Evolutionary conservation across 2,113 vertebrate species (phyloP), one percentile per base, ranked within the genome.

Genomic region (Scalopus aquaticus): DNA sequence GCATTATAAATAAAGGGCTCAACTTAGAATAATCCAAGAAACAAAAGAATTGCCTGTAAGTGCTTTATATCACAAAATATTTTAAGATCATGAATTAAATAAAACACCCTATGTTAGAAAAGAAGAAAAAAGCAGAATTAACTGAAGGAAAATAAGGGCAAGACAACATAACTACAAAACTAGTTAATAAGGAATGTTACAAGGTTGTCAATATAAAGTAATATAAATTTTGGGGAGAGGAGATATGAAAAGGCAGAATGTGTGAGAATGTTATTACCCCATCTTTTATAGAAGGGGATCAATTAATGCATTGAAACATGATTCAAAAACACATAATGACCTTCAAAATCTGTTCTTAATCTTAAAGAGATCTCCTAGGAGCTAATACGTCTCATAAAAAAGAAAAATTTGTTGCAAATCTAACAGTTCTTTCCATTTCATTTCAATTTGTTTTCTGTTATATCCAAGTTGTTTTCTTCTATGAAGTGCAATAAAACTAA

Each of bases 1-100:
- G 62, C 28, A 20, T 37, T 19, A 39, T 26, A 62, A 24, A 82
- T 60, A 77, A 82, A 81, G 6, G 46, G 9, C 32, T 32, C 56
- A 51, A 67, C 13, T 86, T 39, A 92, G 88, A 62, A 72, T 58
- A 93, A 67, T 17, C 20, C 19, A 60, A 49, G 74, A 58, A 81
- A 64, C 15, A 83, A 60, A 9, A n/a, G 42, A 39, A 67, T 88
- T 56, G 44, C 86, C 70, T 77, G 60, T 64, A 82, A 89, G 51
- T 44, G 30, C 24, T 88, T 91, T 70, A 51, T 9, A 72, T 44
- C 24, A 28, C 67, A 64, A 51, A 93, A 56, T 20, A 65, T 62
- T 76, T 89, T 89, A 76, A 95, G 76, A 76, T 54, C 30, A 74
- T 24, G 39, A 88, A 35, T 84, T 79, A 94, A 90, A 67, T 77